A percentile compares a stretch with the other conserved stretches of the same genome.
phyloP scores from a whole-genome alignment of 2,888 invertebrate species.

The Trachelus stipa region DNA sequence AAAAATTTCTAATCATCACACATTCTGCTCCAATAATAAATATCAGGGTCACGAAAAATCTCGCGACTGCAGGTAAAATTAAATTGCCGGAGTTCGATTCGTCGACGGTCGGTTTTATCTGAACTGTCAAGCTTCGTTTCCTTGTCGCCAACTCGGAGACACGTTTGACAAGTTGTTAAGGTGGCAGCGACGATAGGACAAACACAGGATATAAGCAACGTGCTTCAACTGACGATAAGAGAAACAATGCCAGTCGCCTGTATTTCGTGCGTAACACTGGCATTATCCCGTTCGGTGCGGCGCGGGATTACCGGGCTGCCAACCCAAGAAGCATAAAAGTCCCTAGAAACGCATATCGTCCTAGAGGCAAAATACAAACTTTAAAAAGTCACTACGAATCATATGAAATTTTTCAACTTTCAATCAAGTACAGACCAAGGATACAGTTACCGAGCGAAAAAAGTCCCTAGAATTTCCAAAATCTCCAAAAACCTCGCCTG shows the following conservation, averaged over 20 bases:
- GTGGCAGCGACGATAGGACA: constrained; percentile 14
- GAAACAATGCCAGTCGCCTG: constrained; percentile 30
- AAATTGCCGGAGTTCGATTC: neutral
- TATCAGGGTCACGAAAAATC: neutral
- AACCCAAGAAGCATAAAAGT: neutral
- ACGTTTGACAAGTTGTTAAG: neutral
- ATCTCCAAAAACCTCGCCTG: neutral
- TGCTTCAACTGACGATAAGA: constrained; percentile 41
- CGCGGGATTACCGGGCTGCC: neutral
- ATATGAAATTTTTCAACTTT: no score
- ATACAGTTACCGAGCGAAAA: no score
- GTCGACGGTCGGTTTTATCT: neutral
- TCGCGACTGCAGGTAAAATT: neutral
- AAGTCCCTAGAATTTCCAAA: neutral
- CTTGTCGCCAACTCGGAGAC: neutral
- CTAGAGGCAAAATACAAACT: no score
- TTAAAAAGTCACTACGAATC: no score
- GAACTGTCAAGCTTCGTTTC: neutral
- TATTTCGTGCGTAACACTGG: neutral
- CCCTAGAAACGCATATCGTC: neutral
- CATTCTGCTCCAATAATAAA: neutral
- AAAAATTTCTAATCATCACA: neutral
- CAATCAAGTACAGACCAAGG: no score
- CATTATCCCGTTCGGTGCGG: no score
- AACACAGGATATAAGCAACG: constrained; percentile 41